Base-by-base conservation (phyloP, 2,113 vertebrate genomes). In the Phainopepla nitens region DNA sequence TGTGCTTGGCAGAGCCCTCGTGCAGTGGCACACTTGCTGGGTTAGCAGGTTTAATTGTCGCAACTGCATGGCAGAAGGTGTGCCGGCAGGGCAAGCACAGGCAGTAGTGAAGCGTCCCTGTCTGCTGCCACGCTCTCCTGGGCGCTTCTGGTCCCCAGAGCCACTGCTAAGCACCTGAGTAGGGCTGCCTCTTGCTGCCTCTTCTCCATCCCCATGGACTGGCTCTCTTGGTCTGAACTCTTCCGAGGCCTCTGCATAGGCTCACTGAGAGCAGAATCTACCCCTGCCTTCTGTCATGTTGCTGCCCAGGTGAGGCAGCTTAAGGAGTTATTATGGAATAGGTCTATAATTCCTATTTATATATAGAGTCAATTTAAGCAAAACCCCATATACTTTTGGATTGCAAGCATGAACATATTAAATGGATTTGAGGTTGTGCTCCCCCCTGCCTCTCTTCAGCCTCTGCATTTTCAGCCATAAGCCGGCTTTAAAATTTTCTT, bases 161-260 rank as follows among this genome's bases (percentile, higher is more conserved):
- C n/a, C 51, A 19, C n/a, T 0, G 0, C 21, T 8, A 9, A 81
- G 42, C 49, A 61, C 29, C 22, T 21, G 66, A 33, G 36, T n/a
- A 49, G 14, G 39, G 33, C 31, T 70, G 42, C 39, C 28, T 60
- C 41, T 27, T 13, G 17, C 76, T 93, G 69, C 41, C 49, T 72
- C 66, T 15, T n/a, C 42, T 89, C 35, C 19, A 6, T 44, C 61
- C 51, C 81, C 0, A 0, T 4, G 56, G 39, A 15, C 39, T 15
- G 2, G 7, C 22, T 41, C 22, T 64, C 35, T 31, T 4, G 8
- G 3, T 64, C 16, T 49, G 41, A 87, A 20, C 22, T 36, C 73
- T 47, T 39, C 8, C 27, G 57, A 31, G 60, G 47, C 22, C 35
- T 64, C 79, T 44, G 24, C 2, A 2, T 4, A 62, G 69, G 29